A percentile compares a stretch with the other conserved stretches of the same genome.
Conservation (phyloP, 2,888 invertebrate species). For the Eristalis arbustorum region DNA sequence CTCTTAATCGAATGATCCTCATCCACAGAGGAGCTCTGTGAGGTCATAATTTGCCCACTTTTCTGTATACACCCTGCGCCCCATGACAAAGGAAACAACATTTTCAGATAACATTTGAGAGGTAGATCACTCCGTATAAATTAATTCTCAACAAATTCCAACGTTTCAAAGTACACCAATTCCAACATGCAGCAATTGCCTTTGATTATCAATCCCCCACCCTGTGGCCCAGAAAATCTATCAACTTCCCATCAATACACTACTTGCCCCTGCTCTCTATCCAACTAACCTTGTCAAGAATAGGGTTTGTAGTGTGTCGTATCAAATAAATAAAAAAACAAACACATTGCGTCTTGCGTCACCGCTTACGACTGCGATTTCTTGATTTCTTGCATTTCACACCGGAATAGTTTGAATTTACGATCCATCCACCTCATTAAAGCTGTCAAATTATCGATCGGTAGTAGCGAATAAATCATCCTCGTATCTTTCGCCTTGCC, state of each 20-base stretch:
- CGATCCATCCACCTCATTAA: not conserved
- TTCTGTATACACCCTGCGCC: too few relatives aligned
- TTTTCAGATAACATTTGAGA: too few relatives aligned
- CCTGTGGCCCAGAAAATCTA: not conserved
- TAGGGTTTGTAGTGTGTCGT: not conserved
- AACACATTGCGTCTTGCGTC: not conserved
- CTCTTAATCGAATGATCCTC: too few relatives aligned
- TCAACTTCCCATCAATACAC: not conserved
- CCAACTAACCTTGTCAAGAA: not conserved
- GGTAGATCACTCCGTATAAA: too few relatives aligned
- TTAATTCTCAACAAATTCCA: not conserved
- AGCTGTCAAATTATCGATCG: not conserved
- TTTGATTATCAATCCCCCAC: not conserved
- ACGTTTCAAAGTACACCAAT: not conserved
- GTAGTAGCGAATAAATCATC: conserved; percentile 9
- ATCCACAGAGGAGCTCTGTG: too few relatives aligned
- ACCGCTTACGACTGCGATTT: not conserved
- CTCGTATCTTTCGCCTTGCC: conserved; percentile 29
- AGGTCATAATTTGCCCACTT: too few relatives aligned
- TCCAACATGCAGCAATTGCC: not conserved
- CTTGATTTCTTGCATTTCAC: not conserved
- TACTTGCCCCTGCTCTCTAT: not conserved
- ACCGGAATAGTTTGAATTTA: not conserved
- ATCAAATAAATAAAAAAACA: not conserved
- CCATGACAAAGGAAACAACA: too few relatives aligned